Percentiles rank a stretch among this genome's conserved stretches.
These are phyloP conservation scores for Zingel zingel DNA, from an alignment of 2,113 vertebrate genomes.

Conservation along the genomic window DNA sequence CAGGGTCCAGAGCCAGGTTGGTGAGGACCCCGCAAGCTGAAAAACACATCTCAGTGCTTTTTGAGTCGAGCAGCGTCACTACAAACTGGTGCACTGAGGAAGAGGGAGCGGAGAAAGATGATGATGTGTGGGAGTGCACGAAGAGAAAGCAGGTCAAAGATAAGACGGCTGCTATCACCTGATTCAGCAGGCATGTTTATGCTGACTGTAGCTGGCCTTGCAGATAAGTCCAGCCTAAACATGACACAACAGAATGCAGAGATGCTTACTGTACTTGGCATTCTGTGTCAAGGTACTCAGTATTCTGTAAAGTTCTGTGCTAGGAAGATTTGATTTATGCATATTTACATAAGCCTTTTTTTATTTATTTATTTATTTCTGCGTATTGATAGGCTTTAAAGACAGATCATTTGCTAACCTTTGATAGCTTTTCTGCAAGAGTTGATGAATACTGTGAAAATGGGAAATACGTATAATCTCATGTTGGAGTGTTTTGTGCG, in stretches of 20 bases:
- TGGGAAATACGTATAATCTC: too few species aligned
- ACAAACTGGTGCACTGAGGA: slow-evolving; percentile 90
- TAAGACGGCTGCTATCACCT: slow-evolving; percentile 51
- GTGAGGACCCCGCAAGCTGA: slow-evolving; percentile 95
- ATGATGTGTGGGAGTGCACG: slow-evolving; percentile 8
- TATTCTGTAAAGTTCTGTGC: slow-evolving; percentile 3
- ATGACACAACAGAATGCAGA: slow-evolving; percentile 25
- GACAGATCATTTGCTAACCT: neutral
- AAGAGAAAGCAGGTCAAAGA: slow-evolving; percentile 55
- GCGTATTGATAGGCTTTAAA: neutral
- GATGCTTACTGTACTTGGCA: neutral
- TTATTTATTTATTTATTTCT: neutral
- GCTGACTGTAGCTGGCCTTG: slow-evolving; percentile 60
- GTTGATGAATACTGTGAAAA: neutral
- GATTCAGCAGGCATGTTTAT: slow-evolving; percentile 56
- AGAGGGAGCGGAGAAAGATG: slow-evolving; percentile 28
- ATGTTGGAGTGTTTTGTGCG: neutral
- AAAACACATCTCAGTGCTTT: slow-evolving; percentile 92
- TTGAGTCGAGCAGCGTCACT: slow-evolving; percentile 91
- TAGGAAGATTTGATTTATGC: neutral
- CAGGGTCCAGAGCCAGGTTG: slow-evolving; percentile 86
- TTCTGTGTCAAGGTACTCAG: neutral
- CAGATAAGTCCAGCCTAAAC: slow-evolving; percentile 64
- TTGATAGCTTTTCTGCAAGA: neutral
- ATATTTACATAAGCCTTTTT: neutral